Evolutionary conservation across 2,797 vertebrate species (phyloP).

Genomic region (Valencia hispanica): DNA sequence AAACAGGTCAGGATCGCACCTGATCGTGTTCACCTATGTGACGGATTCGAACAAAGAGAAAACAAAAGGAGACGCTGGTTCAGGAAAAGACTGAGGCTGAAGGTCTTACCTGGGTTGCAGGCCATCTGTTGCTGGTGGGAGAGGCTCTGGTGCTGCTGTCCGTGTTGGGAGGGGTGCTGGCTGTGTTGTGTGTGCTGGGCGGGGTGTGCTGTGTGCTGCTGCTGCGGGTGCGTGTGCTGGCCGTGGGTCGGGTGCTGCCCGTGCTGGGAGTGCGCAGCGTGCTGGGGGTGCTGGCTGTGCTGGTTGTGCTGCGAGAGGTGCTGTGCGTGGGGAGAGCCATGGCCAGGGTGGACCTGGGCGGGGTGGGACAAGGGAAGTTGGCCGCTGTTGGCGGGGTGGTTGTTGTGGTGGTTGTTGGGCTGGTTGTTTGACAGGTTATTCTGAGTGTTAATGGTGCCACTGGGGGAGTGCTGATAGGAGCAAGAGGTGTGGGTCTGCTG

Average conservation of each 20-base stretch:
- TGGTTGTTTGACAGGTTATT: constrained; percentile 89
- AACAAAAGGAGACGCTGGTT: neutral
- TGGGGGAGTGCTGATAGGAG: constrained; percentile 93
- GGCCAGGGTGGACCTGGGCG: constrained; percentile 84
- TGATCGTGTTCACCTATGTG: constrained; percentile 10
- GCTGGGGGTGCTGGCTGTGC: constrained; percentile 74
- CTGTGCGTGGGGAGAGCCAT: constrained; percentile 80
- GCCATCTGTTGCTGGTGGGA: constrained; percentile 89
- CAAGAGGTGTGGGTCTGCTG: constrained; percentile 92
- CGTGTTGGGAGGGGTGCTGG: constrained; percentile 84
- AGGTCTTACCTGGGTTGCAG: constrained; percentile 89
- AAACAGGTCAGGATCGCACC: constrained; percentile 13
- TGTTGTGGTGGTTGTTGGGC: constrained; percentile 86
- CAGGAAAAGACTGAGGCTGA: constrained; percentile 17
- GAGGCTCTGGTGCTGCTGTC: constrained; percentile 86
- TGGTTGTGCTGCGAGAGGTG: constrained; percentile 85
- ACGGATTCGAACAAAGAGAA: constrained; percentile 35
- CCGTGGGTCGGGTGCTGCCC: constrained; percentile 79
- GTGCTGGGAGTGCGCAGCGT: constrained; percentile 77
- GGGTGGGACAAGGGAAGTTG: constrained; percentile 89
- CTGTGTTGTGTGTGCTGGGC: constrained; percentile 83
- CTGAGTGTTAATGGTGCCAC: constrained; percentile 88
- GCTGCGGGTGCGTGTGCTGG: constrained; percentile 84
- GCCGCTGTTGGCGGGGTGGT: constrained; percentile 84
- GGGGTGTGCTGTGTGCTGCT: constrained; percentile 79